These are phyloP conservation scores for Jordanella pulchra DNA, from an alignment of 2,797 vertebrate genomes.

Conservation along the genomic window DNA sequence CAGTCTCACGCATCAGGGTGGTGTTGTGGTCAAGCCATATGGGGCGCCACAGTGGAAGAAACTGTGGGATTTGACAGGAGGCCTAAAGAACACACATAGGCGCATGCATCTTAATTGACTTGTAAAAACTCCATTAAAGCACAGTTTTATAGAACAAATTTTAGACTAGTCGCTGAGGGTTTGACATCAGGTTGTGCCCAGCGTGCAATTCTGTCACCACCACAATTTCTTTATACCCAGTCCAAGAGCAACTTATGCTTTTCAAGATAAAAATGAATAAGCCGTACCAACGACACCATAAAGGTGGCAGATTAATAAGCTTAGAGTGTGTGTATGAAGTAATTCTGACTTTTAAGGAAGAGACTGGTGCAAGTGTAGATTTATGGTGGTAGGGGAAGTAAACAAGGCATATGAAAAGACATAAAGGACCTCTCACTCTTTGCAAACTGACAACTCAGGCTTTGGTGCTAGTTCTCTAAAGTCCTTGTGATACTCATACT, in stretches of 20 bases:
- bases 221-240: constrained; percentile 63
- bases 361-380: constrained; percentile 24
- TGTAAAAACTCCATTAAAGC: constrained; percentile 77
- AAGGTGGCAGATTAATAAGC: constrained; percentile 57
- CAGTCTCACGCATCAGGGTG: constrained; percentile 65
- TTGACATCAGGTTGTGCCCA: constrained; percentile 77
- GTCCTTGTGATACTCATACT: constrained; percentile 75
- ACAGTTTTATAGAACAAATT: constrained; percentile 77
- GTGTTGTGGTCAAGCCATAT: constrained; percentile 78
- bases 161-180: constrained; percentile 71
- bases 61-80: constrained; percentile 71
- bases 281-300: constrained; percentile 45
- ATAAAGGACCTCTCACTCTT: constrained; percentile 78
- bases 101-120: constrained; percentile 77
- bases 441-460: constrained; percentile 74
- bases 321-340: constrained; percentile 38
- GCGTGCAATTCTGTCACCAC: constrained; percentile 71
- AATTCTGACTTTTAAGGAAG: constrained; percentile 26
- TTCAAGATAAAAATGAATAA: constrained; percentile 56
- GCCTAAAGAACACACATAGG: constrained; percentile 55
- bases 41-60: constrained; percentile 65
- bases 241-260: constrained; percentile 69
- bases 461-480: constrained; percentile 80
- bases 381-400: constrained; percentile 50
- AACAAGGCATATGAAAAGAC: constrained; percentile 72